Evolutionary conservation across 2,797 vertebrate species (phyloP).

Genomic region (Nothura maculosa): DNA sequence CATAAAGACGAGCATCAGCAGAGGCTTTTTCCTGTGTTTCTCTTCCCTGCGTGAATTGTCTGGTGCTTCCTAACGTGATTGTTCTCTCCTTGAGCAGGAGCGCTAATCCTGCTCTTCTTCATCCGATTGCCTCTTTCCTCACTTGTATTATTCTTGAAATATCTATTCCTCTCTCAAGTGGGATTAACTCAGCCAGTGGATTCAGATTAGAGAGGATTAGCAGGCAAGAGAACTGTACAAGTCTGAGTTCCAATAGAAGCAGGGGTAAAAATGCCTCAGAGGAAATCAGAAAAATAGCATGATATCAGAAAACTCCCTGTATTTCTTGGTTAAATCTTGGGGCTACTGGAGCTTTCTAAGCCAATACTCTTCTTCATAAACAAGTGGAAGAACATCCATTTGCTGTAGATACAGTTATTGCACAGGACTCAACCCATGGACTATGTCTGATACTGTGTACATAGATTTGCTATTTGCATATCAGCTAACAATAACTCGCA

Average conservation of each 20-base stretch:
- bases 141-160: neutral
- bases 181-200: fast-evolving
- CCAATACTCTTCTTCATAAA: neutral
- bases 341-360: neutral
- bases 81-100: neutral
- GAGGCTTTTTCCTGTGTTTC: neutral
- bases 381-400: neutral
- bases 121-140: neutral
- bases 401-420: neutral
- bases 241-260: neutral
- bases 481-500: neutral
- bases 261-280: neutral
- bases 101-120: neutral
- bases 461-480: neutral
- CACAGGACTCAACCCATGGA: neutral
- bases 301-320: neutral
- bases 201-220: neutral
- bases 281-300: neutral
- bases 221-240: neutral
- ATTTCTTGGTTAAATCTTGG: neutral
- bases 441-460: neutral
- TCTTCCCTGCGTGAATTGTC: neutral
- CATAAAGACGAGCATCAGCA: neutral
- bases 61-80: neutral
- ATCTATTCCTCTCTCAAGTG: neutral